Percentiles rank a stretch among this genome's conserved stretches.
These are phyloP conservation scores for Centropyge bicolor DNA, from an alignment of 2,797 vertebrate genomes.

Conservation along the genomic window DNA sequence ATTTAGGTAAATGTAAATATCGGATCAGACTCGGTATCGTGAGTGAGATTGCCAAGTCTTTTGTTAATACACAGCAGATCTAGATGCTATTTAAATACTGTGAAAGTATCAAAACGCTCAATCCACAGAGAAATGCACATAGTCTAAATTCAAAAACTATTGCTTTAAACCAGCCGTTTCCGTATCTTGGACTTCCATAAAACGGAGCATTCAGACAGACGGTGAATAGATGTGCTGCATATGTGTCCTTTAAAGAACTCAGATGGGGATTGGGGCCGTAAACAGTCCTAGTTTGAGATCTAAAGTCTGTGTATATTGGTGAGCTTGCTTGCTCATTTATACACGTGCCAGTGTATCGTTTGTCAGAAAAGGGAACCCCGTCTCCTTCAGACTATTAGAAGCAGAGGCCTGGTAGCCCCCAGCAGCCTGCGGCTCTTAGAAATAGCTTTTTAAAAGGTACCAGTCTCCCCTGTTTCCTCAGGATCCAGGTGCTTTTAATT, in stretches of 20 bases:
- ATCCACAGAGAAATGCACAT: no score
- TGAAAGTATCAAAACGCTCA: no score
- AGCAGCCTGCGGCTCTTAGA: slow-evolving; percentile 54
- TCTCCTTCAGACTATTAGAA: slow-evolving; percentile 42
- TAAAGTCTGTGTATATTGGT: slow-evolving; percentile 3
- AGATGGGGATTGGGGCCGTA: not conserved
- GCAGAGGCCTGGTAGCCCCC: slow-evolving; percentile 28
- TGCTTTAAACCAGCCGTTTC: no score
- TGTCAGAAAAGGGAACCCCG: slow-evolving; percentile 42
- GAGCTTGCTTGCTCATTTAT: not conserved
- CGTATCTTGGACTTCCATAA: no score
- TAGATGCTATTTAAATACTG: no score
- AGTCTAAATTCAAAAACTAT: no score
- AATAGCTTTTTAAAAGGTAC: slow-evolving; percentile 67
- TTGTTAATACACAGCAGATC: no score
- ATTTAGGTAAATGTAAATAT: not conserved
- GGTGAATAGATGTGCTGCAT: no score
- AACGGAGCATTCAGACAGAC: no score
- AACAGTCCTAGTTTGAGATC: not conserved
- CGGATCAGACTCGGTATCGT: not conserved
- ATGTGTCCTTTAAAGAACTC: not conserved
- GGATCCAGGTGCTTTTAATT: slow-evolving; percentile 74
- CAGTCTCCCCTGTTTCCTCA: slow-evolving; percentile 62
- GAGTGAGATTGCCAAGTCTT: no score
- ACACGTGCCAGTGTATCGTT: not conserved